Evolutionary conservation across 1,140 invertebrate species (phyloP), one percentile per base, ranked within the genome.

Genomic region (Drosophila biarmipes): DNA sequence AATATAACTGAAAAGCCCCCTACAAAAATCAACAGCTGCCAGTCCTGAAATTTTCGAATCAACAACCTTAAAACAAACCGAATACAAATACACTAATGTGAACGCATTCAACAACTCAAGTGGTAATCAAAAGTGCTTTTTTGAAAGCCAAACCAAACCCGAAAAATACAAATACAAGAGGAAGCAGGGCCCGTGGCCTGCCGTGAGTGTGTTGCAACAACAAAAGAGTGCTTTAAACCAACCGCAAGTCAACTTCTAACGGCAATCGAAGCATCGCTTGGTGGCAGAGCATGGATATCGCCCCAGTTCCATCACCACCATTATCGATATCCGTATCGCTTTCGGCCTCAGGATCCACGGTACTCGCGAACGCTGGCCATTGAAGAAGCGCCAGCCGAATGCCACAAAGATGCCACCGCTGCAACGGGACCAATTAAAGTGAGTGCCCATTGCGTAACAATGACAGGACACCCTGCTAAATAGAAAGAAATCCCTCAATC

Each of bases 381-480:
- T 72, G 82, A 52, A 81, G 68, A 78, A 75, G 51, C 64, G 82
- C 69, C 71, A 82, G 75, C 51, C 48, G 78, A 67, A 52, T 64
- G 69, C 79, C 64, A 89, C 56, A 64, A 87, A 89, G 73, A 87
- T 87, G 82, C 79, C 84, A 86, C 82, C 82, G 75, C 79, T 89
- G 84, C 82, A 82, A 87, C 78, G 75, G 53, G 43, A 75, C 62
- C 74, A 79, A 81, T 78, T 87, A 34, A 89, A 82, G 82, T 87
- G 57, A 87, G 82, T 86, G 49, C 35, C 14, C 17, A 6, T 11
- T 1, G 0, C 6, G 12, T 24, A 17, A 4, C 40, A 17, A 17
- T 11, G 8, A 0, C 40, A 31, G 29, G 29, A 31, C 29, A 31
- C 29, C 29, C 29, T 31, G 10, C 29, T 31, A 31, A 10, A 31